phyloP scores from a whole-genome alignment of 2,797 vertebrate species.

The Rachycentron canadum region DNA sequence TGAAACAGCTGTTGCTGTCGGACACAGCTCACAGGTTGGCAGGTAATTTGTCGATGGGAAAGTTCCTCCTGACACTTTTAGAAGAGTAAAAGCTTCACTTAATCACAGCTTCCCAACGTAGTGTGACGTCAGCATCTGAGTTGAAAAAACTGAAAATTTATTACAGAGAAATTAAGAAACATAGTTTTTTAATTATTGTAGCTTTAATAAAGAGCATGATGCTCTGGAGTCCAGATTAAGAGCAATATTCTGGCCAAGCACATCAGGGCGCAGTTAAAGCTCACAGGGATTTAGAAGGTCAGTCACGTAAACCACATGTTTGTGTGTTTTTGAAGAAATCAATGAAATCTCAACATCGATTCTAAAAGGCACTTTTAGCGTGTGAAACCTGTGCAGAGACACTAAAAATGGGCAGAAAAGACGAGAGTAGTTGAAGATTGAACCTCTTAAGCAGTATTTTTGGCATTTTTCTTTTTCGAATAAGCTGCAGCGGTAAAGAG shows the following conservation, averaged over 20 bases:
- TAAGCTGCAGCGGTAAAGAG: neutral
- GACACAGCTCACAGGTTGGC: neutral
- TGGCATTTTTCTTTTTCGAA: neutral
- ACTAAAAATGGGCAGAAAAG: constrained; percentile 16
- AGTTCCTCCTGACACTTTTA: neutral
- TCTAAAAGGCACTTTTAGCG: constrained; percentile 42
- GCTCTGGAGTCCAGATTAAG: neutral
- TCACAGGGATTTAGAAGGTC: constrained; percentile 42
- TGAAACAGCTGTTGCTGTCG: neutral
- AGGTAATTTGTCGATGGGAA: neutral
- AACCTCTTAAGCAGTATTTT: constrained; percentile 7
- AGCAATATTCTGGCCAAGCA: constrained; percentile 8
- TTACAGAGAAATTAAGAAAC: neutral
- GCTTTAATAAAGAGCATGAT: neutral
- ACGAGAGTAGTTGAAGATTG: constrained; percentile 3
- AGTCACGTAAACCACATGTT: constrained; percentile 33
- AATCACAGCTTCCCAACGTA: neutral
- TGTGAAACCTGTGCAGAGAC: constrained; percentile 21
- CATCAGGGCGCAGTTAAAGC: constrained; percentile 24
- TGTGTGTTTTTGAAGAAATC: constrained; percentile 52
- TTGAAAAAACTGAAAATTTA: neutral
- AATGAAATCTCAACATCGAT: constrained; percentile 42
- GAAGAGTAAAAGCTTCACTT: neutral
- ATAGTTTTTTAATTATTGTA: neutral
- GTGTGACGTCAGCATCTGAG: neutral